Evolutionary conservation across 2,113 vertebrate species (phyloP).

Genomic region (Vidua macroura): DNA sequence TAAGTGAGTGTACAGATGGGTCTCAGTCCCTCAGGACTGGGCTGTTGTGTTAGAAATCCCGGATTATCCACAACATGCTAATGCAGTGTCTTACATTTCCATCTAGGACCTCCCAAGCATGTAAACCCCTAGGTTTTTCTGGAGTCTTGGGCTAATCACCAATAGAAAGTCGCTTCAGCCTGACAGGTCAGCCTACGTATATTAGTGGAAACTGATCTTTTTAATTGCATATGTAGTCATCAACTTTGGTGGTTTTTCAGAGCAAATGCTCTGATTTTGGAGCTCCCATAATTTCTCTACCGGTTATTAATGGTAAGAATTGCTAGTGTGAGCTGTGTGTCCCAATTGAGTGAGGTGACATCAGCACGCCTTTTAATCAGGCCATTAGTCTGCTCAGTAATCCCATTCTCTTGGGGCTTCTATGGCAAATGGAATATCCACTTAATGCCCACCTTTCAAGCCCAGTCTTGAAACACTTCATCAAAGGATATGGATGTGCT

Average conservation of each 20-base stretch:
- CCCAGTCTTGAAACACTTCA: not conserved
- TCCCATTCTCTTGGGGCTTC: not conserved
- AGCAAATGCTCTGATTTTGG: not conserved
- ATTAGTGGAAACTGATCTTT: not conserved
- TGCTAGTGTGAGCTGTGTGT: not conserved
- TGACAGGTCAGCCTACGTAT: rapidly evolving
- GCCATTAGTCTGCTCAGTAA: not conserved
- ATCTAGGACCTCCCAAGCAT: not conserved
- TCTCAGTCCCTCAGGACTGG: not conserved
- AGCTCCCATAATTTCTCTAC: not conserved
- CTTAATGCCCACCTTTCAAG: not conserved
- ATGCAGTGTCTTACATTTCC: not conserved
- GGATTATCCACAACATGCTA: not conserved
- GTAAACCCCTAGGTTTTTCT: not conserved
- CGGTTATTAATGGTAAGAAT: not conserved
- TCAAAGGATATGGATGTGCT: not conserved
- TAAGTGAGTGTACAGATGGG: not conserved
- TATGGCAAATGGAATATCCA: not conserved
- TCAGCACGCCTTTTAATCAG: rapidly evolving
- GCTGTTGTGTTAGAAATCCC: not conserved
- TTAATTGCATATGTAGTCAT: not conserved
- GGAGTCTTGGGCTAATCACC: not conserved
- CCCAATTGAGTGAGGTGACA: not conserved
- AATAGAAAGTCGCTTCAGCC: not conserved
- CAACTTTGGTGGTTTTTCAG: not conserved